Evolutionary conservation across 2,797 vertebrate genomes (phyloP).

Genomic region (Prunella strophiata): DNA sequence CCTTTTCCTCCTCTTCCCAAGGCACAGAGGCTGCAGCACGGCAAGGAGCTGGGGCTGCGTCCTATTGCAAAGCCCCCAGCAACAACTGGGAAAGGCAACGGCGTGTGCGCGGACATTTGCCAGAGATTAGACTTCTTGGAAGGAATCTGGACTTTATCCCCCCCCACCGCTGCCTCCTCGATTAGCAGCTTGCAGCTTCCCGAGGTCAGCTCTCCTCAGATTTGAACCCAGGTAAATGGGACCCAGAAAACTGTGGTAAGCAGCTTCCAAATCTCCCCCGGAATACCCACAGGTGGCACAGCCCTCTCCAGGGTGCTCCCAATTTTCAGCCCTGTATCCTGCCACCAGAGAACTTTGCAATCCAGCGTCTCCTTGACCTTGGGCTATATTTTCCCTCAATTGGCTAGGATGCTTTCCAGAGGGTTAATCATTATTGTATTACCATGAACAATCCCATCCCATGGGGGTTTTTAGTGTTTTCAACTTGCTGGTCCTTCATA

Average conservation of each 20-base stretch:
- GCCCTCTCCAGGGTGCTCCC: not conserved
- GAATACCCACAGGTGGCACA: not conserved
- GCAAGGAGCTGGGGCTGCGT: not conserved
- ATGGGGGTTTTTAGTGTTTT: not conserved
- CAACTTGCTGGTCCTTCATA: not conserved
- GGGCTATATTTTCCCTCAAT: not conserved
- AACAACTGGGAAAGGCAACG: not conserved
- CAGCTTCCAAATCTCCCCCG: not conserved
- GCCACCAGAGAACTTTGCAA: not conserved
- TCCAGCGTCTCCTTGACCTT: not conserved
- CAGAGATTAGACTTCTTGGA: conserved; percentile 22
- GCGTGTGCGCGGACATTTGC: not conserved
- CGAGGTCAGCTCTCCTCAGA: not conserved
- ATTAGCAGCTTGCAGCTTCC: conserved; percentile 14
- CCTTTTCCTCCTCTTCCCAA: not conserved
- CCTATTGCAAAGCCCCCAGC: not conserved
- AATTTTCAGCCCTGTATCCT: not conserved
- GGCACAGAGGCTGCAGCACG: not conserved
- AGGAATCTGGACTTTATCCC: conserved; percentile 59
- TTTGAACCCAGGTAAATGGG: not conserved
- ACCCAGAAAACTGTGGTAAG: not conserved
- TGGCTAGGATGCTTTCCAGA: not conserved
- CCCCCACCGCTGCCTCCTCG: not conserved
- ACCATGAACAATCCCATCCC: not conserved
- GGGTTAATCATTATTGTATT: not conserved